Percentiles rank a stretch among this genome's conserved stretches.
Conservation (phyloP, 2,113 vertebrate genomes). For the Uria lomvia region DNA sequence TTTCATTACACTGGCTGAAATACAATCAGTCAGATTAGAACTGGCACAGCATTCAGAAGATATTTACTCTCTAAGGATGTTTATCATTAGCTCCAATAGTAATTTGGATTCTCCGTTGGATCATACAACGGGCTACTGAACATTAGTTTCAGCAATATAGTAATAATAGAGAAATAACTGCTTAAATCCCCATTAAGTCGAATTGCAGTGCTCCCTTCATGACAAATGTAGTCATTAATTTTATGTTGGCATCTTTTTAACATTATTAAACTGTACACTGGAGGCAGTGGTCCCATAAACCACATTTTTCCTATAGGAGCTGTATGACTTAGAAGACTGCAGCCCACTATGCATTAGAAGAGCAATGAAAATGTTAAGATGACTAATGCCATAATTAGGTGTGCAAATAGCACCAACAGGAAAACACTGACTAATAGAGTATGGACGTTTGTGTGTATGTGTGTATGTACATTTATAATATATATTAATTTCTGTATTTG, state of each 20-base stretch:
- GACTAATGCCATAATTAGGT: conserved; percentile 48
- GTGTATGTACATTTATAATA: background rate
- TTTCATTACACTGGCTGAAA: background rate
- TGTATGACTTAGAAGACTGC: background rate
- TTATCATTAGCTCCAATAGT: conserved; percentile 28
- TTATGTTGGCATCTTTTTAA: conserved; percentile 57
- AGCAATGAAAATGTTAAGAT: conserved; percentile 48
- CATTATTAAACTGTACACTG: conserved; percentile 32
- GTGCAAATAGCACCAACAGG: background rate
- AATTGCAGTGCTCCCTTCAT: conserved; percentile 34
- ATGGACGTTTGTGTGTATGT: background rate
- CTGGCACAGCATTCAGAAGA: background rate
- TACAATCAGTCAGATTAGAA: background rate
- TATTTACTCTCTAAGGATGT: conserved; percentile 36
- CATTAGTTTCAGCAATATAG: conserved; percentile 20
- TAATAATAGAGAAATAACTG: conserved; percentile 38
- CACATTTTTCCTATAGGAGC: conserved; percentile 9
- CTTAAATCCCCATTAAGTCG: conserved; percentile 34
- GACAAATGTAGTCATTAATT: conserved; percentile 54
- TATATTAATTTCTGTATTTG: background rate
- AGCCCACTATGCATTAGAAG: background rate
- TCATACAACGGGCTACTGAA: background rate
- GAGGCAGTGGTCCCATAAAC: conserved; percentile 29
- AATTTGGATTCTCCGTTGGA: conserved; percentile 8
- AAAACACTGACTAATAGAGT: background rate